Evolutionary conservation across 2,113 vertebrate genomes (phyloP).

Genomic region (Podarcis muralis): DNA sequence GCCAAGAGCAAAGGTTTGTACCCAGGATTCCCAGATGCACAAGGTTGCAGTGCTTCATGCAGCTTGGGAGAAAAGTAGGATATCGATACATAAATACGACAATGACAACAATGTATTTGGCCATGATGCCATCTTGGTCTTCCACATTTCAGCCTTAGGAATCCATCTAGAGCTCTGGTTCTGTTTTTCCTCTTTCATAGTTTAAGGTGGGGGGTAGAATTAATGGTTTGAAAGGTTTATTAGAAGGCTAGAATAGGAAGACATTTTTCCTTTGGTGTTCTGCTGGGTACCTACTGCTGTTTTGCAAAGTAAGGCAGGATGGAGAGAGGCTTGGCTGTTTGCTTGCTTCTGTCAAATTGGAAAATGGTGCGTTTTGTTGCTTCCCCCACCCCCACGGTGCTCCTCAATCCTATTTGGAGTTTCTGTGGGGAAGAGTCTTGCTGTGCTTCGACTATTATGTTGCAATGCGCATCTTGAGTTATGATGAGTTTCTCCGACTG

Average conservation of each 20-base stretch:
- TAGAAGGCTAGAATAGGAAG: not conserved
- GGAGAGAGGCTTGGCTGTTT: not conserved
- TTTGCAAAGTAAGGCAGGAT: not conserved
- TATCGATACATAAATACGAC: too few relatives aligned
- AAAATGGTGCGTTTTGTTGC: not conserved
- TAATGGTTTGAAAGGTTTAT: not conserved
- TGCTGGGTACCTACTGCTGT: not conserved
- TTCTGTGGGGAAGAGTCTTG: not conserved
- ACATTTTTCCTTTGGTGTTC: constrained; percentile 11
- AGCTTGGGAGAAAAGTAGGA: too few relatives aligned
- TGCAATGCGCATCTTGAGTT: not conserved
- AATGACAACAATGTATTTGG: not conserved
- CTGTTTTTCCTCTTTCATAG: not conserved
- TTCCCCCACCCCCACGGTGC: not conserved
- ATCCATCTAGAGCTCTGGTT: not conserved
- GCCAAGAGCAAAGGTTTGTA: not conserved
- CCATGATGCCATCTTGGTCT: not conserved
- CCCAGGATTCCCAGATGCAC: not conserved
- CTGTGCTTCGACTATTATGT: not conserved
- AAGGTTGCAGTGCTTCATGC: not conserved
- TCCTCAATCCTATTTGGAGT: not conserved
- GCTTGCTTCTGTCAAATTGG: not conserved
- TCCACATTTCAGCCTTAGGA: not conserved
- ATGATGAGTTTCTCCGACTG: not conserved
- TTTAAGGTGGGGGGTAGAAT: not conserved